Evolutionary conservation across 2,113 vertebrate species (phyloP), one percentile per base, ranked within the genome.

Genomic region (Prionailurus viverrinus): DNA sequence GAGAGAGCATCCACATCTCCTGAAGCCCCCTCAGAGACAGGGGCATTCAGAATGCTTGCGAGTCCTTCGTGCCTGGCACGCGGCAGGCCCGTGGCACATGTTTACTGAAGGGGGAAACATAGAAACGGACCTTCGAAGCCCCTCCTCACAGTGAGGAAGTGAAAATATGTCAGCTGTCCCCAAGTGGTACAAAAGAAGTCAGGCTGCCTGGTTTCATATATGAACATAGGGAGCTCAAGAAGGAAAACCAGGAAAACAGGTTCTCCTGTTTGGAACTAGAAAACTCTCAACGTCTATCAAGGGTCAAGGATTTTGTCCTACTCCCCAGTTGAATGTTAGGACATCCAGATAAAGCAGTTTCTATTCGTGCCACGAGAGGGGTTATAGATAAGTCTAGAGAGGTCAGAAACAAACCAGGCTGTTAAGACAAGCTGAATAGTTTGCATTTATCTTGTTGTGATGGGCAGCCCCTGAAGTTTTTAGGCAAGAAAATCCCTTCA

Each of bases 401-500:
- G 45, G 85, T 51, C 1, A 78, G 73, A 33, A 84, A 18, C 31
- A 78, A 5, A 53, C 5, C 1, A 53, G 9, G 16, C 61, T 86
- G 16, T 65, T 74, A 36, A 27, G 23, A 79, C 33, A 95, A 95
- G n/a, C 73, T 83, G 61, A 89, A 76, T 93, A 58, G 71, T 45
- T 71, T 82, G 1, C 14, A 86, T 51, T 87, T 80, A 23, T 79
- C 66, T 89, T 80, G 55, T 61, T 85, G 61, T 14, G 51, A 55
- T 39, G 83, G 18, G 19, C 51, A 83, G 53, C 11, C 83, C 36
- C 27, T 48, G 82, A 94, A 80, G 3, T 41, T 94, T 91, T 86
- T 58, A 95, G 36, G 36, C 19, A 92, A 91, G 88, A 96, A 95
- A 94, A 86, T 89, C 13, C 58, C 76, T 84, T 92, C 29, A 96